Percentiles rank a stretch among this genome's conserved stretches.
These are phyloP conservation scores for Samia ricini DNA, from an alignment of 1,140 invertebrate genomes.

Conservation along the genomic window DNA sequence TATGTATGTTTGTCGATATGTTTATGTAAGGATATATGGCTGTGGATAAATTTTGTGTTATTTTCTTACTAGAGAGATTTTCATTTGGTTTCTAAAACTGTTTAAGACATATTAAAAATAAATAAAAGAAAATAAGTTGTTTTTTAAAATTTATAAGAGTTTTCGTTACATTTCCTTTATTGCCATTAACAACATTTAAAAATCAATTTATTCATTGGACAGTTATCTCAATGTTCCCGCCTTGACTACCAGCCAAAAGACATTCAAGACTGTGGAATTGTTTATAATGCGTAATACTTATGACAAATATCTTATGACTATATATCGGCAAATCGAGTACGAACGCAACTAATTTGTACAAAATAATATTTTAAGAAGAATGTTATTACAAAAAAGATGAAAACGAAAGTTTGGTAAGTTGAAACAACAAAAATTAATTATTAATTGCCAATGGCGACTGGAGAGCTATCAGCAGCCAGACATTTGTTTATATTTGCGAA, in stretches of 20 bases:
- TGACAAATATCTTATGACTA: background rate
- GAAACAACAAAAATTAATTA: conserved; percentile 4
- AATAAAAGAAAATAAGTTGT: too few species aligned
- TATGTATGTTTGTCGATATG: too few species aligned
- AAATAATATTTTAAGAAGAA: background rate
- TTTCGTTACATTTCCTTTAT: too few species aligned
- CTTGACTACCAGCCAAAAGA: background rate
- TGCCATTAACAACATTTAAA: background rate
- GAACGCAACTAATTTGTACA: too few species aligned
- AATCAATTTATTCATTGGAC: background rate
- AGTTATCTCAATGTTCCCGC: background rate
- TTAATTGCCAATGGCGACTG: conserved; percentile 1
- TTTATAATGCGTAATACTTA: background rate
- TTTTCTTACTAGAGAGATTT: too few species aligned
- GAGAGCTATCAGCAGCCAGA: conserved; percentile 10
- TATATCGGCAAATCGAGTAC: too few species aligned
- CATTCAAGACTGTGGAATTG: background rate
- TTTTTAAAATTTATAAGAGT: too few species aligned
- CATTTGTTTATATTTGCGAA: conserved; percentile 24
- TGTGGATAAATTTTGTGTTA: too few species aligned
- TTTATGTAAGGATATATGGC: too few species aligned
- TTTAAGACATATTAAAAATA: too few species aligned
- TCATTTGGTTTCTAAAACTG: too few species aligned
- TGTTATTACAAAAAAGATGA: background rate
- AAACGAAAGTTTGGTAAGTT: background rate